Base-by-base conservation (phyloP, 1,140 invertebrate genomes). In the Limonius californicus region DNA sequence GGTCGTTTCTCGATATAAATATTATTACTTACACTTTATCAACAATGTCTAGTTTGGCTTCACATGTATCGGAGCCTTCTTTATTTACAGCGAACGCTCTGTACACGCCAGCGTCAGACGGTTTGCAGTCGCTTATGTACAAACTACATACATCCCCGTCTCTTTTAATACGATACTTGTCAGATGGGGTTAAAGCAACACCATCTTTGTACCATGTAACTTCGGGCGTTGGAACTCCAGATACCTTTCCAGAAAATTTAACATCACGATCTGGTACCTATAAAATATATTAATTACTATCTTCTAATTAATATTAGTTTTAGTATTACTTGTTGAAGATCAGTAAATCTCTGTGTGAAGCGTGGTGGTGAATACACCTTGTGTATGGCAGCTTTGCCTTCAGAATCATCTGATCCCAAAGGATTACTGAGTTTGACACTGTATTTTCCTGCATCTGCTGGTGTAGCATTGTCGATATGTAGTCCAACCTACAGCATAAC, bases 211-310 rank as follows among this genome's bases (percentile, higher is more conserved):
- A 89, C 94, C 95, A 98, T 0, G 82, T 80, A 6, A 97, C 79
- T 6, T 94, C 90, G 0, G 96, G 95, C 57, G 84, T 80, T 0
- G 96, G 96, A 32, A 95, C 83, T 8, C 95, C 96, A 20, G 83
- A 86, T 2, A 97, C 87, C 4, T 90, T 84, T 2, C 89, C 90
- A 0, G 87, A 80, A 72, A 94, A 90, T 72, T 93, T 92, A 16
- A 89, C 90, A 74, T 94, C 90, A 67, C 83, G 83, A 12, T 81
- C 83, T 8, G 88, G 87, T 9, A 91, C 69, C 83, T 89, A 72
- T 42, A 73, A 21, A 50, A 30, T 21, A n/a, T n/a, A n/a, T n/a
- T n/a, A n/a, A n/a, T n/a, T n/a, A n/a, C n/a, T n/a, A n/a, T n/a
- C 8, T 8, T 50, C 9, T 18, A 15, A 50, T 18, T 16, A 50